Percentiles rank a stretch among this genome's conserved stretches.
These are phyloP conservation scores for Umimayanthus chanpuru DNA, from an alignment of 92 coral and sea anemone species.

Conservation along the genomic window DNA sequence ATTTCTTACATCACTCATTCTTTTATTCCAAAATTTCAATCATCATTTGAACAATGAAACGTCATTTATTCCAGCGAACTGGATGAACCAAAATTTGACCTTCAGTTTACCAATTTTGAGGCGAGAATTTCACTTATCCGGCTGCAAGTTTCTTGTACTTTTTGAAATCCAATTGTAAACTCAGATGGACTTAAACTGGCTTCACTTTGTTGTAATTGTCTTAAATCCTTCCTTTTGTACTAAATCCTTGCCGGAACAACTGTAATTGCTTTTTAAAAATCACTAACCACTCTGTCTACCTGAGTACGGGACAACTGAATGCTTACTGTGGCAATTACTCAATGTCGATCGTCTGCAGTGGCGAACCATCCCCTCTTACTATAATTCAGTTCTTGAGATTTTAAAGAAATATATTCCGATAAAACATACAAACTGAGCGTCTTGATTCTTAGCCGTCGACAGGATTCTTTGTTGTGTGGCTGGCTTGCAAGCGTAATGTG, in stretches of 20 bases:
- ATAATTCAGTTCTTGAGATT: background rate
- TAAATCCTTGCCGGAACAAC: background rate
- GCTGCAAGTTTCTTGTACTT: background rate
- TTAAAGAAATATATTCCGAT: too few species aligned
- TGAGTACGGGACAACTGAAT: background rate
- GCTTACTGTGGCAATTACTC: background rate
- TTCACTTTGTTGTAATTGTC: background rate
- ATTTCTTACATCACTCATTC: background rate
- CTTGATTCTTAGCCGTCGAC: background rate
- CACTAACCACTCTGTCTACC: background rate
- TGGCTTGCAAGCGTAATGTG: background rate
- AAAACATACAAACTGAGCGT: background rate
- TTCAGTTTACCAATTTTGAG: background rate
- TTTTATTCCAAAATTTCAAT: too few species aligned
- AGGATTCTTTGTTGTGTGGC: background rate
- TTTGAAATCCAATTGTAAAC: background rate
- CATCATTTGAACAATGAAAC: background rate
- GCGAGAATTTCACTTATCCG: background rate
- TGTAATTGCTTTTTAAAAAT: background rate
- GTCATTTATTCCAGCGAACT: background rate
- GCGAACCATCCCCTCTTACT: background rate
- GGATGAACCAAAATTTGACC: too few species aligned
- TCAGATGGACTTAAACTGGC: background rate
- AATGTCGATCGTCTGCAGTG: background rate
- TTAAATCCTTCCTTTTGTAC: background rate